Evolutionary conservation across 2,888 invertebrate genomes (phyloP), one percentile per base, ranked within the genome.

Genomic region (Agriopis aurantiaria): DNA sequence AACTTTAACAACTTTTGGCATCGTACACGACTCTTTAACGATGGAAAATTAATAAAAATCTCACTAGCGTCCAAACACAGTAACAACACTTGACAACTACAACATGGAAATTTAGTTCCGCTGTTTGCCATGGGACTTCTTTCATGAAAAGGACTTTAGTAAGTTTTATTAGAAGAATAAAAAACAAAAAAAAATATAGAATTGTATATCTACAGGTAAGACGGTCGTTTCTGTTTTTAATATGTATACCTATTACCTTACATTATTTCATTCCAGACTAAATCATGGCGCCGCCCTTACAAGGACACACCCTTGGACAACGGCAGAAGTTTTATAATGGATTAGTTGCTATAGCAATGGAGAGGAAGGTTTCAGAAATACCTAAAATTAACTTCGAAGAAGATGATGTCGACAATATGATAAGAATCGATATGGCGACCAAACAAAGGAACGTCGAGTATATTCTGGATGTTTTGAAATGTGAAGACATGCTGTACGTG

Each of bases 401-500:
- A 23, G 69, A 75, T 57, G 82, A 81, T 57, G 63, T 88, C 5
- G 78, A 84, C n/a, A 88, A 87, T 64, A 74, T 89, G 46, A 76
- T 87, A 17, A 84, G 85, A 77, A 88, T 89, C 46, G 89, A 89
- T 66, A 65, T 88, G 40, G 89, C 89, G 0, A 74, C 82, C 66
- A 68, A 75, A 6, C 78, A 77, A 10, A 83, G 75, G 71, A 77
- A 88, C 77, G 80, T 89, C 0, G 78, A 83, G 5, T 87, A 83
- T 65, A 75, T 88, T 56, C 70, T 89, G 8, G 75, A 84, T 45
- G 81, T 84, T 40, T 74, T 89, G 0, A 85, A 86, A 71, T 81
- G 82, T 52, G 83, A 85, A 62, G 89, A 91, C 68, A 84, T 86
- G 80, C 75, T 92, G 48, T 90, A 88, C 69, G 86, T 88, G 4